These are phyloP conservation scores for Neuroterus valhalla DNA, from an alignment of 1,140 invertebrate species.

Conservation along the genomic window DNA sequence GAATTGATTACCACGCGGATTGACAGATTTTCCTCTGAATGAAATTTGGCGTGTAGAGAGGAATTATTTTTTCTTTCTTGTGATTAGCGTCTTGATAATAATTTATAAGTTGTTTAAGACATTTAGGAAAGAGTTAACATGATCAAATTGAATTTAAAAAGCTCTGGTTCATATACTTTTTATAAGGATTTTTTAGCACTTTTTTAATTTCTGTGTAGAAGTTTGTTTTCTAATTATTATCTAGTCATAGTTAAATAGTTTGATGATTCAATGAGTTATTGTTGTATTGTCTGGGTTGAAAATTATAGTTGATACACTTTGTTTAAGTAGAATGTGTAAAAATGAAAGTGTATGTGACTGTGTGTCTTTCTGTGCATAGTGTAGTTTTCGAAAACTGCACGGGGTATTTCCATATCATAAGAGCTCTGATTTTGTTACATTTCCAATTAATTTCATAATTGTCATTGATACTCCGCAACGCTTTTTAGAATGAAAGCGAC, in stretches of 20 bases:
- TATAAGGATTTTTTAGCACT: neutral
- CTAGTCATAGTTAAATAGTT: constrained; percentile 28
- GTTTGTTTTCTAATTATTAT: neutral
- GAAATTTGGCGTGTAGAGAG: no score
- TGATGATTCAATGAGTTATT: constrained; percentile 24
- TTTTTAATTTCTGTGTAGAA: neutral
- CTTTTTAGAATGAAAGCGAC: constrained; percentile 2
- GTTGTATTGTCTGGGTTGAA: neutral
- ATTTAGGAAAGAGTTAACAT: no score
- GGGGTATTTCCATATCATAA: constrained; percentile 19
- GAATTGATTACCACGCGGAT: no score
- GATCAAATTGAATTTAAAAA: no score
- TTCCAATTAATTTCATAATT: neutral
- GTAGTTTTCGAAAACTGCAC: constrained; percentile 6
- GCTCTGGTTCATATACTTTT: no score
- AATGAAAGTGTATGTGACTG: constrained; percentile 10
- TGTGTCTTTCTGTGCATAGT: constrained; percentile 16
- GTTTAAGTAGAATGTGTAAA: constrained; percentile 16
- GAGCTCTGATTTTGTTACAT: neutral
- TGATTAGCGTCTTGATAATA: no score
- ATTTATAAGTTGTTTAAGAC: no score
- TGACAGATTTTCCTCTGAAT: no score
- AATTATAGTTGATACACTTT: neutral
- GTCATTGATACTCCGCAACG: neutral
- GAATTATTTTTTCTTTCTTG: no score